Conservation (phyloP, 1,140 invertebrate genomes). For the Neodiprion lecontei region DNA sequence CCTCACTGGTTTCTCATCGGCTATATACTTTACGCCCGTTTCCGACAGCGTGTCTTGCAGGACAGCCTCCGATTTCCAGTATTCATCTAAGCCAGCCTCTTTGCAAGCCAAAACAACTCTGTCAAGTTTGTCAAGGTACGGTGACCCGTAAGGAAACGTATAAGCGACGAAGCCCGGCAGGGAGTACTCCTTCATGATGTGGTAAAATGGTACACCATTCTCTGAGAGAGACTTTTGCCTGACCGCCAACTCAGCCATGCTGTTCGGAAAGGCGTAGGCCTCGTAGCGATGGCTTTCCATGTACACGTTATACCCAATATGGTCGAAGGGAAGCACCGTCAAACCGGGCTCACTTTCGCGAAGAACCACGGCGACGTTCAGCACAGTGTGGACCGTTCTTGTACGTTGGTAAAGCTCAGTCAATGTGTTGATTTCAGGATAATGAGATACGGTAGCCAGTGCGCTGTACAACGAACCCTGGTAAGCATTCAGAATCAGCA, state of each 20-base stretch:
- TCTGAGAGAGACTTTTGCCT: not conserved
- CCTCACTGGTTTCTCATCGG: not conserved
- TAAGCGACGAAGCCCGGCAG: not conserved
- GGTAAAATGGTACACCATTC: not conserved
- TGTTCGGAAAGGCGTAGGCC: not conserved
- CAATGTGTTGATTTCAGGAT: conserved; percentile 7
- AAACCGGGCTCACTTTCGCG: not conserved
- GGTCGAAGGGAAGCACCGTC: not conserved
- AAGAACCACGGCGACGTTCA: not conserved
- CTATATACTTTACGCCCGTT: not conserved
- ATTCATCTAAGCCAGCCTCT: not conserved
- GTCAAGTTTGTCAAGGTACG: not conserved
- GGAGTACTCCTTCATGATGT: not conserved
- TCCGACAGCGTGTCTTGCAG: not conserved
- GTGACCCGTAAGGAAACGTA: not conserved
- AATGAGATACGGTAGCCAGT: not conserved
- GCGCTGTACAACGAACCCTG: not conserved
- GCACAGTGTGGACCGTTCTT: not conserved
- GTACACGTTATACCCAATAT: not conserved
- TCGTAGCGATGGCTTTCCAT: not conserved
- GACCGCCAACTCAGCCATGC: not conserved
- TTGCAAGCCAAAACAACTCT: not conserved
- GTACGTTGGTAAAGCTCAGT: not conserved
- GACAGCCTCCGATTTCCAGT: not conserved
- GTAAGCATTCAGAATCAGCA: not conserved